Evolutionary conservation across 2,113 vertebrate genomes (phyloP).

Genomic region (Siniperca knerii): DNA sequence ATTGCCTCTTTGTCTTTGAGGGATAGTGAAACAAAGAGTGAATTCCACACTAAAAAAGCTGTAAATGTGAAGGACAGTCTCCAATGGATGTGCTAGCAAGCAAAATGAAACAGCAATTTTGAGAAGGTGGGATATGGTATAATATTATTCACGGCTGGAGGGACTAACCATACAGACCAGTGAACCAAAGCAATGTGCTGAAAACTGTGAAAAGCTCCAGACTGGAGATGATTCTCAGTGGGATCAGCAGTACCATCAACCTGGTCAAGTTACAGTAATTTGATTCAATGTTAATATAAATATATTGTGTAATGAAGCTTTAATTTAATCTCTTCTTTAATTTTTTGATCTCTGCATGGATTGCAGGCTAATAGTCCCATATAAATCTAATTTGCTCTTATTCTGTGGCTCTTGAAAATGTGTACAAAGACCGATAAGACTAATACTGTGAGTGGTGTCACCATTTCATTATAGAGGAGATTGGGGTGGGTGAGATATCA

Average conservation of each 20-base stretch:
- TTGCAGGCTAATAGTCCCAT: not conserved
- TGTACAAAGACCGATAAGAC: constrained; percentile 8
- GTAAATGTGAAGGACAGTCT: not conserved
- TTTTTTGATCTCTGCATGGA: constrained; percentile 9
- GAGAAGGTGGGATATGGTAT: not conserved
- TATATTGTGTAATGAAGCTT: not conserved
- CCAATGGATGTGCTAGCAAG: not conserved
- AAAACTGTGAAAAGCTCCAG: constrained; percentile 12
- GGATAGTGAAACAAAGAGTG: too few relatives aligned
- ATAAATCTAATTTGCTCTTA: constrained; percentile 3
- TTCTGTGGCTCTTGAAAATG: not conserved
- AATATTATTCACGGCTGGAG: not conserved
- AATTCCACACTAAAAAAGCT: too few relatives aligned
- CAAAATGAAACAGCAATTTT: not conserved
- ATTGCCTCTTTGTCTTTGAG: too few relatives aligned
- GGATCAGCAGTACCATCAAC: not conserved
- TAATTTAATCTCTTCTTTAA: not conserved
- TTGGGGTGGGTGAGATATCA: constrained; percentile 28
- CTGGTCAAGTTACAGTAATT: constrained; percentile 5
- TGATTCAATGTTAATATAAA: not conserved
- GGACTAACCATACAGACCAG: not conserved
- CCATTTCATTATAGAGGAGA: constrained; percentile 34
- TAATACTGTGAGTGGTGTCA: constrained; percentile 2
- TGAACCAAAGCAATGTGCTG: constrained; percentile 10
- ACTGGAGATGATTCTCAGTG: not conserved